These are phyloP conservation scores for Drosophila paulistorum DNA, from an alignment of 1,140 invertebrate genomes.

Conservation along the genomic window DNA sequence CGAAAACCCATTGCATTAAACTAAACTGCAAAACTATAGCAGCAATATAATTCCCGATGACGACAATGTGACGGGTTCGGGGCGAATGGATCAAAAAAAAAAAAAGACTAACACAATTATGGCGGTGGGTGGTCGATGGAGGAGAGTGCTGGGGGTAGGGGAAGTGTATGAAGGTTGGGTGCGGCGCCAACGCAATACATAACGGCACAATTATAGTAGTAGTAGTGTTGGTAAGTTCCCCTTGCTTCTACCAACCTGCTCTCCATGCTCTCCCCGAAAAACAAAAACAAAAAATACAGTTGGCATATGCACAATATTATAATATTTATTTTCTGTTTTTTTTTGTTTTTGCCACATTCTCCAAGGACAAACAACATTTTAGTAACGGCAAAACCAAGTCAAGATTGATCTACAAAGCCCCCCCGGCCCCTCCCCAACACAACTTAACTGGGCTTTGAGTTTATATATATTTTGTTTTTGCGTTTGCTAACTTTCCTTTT, in stretches of 20 bases:
- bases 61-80: constrained; percentile 24
- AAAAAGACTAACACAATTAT: constrained; percentile 12
- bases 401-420: constrained; percentile 71
- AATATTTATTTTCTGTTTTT: constrained; percentile 29
- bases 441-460: constrained; percentile 36
- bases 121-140: not conserved
- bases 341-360: constrained; percentile 68
- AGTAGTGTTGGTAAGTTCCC: not conserved
- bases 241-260: not conserved
- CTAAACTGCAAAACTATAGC: not conserved
- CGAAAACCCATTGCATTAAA: not conserved
- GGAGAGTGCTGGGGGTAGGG: not conserved
- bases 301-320: constrained; percentile 36
- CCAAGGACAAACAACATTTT: constrained; percentile 80
- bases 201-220: constrained; percentile 67
- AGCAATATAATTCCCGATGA: constrained; percentile 32
- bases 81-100: constrained; percentile 49
- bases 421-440: constrained; percentile 7
- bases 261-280: constrained; percentile 5
- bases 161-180: constrained; percentile 49
- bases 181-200: constrained; percentile 69
- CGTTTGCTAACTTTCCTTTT: constrained; percentile 7
- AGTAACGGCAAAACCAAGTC: constrained; percentile 68
- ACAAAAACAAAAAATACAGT: not conserved
- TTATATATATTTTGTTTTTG: constrained; percentile 35